Evolutionary conservation across 2,888 invertebrate species (phyloP), one percentile per base, ranked within the genome.

Genomic region (Nemotelus pantherinus): DNA sequence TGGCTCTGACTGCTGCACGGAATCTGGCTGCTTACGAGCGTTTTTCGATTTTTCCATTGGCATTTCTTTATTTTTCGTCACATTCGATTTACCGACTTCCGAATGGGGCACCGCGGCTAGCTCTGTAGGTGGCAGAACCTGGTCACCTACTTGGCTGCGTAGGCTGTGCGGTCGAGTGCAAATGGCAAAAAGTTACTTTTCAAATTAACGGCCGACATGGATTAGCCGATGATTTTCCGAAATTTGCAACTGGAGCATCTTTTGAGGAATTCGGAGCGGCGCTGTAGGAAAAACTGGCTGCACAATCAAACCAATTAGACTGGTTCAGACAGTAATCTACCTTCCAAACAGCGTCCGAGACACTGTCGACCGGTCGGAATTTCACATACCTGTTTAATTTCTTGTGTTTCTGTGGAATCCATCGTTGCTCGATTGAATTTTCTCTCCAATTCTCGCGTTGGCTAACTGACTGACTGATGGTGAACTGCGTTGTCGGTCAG

Each of bases 381-480:
- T 74, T 72, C 58, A 74, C 60, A 10, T 63, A 74, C 86, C 86
- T 86, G 86, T 83, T 86, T 85, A 82, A 83, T 85, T 84, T 86
- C 86, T 83, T 85, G 86, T 80, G 86, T 85, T 83, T 86, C 86
- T 80, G 82, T 63, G 10, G 47, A 82, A 83, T 86, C 86, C 86
- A 86, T 86, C 79, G 78, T 81, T 79, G 78, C 77, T 47, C 44
- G 48, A 50, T 74, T 64, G 72, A 72, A 67, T 77, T 72, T 67
- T 76, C 58, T 74, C 44, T 57, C 55, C 77, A 48, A 64, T 50
- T 76, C 70, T 78, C 57, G 58, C 50, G 76, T 65, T 76, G 55
- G 25, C 65, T n/a, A 25, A 48, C 48, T 60, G 58, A 58, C 39
- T 41, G 3, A 25, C 25, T 25, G 25, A 25, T 25, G 25, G 25